These are phyloP conservation scores for Triplophysa siluroides DNA, from an alignment of 2,113 vertebrate genomes.

Conservation along the genomic window DNA sequence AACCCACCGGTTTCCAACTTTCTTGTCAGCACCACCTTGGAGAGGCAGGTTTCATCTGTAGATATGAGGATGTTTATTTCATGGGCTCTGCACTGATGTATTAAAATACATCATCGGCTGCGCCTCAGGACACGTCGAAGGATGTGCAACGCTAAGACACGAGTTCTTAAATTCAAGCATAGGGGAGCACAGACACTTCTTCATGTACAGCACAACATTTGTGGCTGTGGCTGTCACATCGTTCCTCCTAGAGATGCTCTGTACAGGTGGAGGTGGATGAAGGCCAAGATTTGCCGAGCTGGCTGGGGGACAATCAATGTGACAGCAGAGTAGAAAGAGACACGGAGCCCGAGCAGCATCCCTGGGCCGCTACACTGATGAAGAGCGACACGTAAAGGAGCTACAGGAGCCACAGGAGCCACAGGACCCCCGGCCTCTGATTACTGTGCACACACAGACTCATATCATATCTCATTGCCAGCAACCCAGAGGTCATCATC, in stretches of 20 bases:
- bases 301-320: slow-evolving; percentile 29
- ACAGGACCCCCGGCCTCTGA: slow-evolving; percentile 32
- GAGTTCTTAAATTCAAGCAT: slow-evolving; percentile 62
- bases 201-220: slow-evolving; percentile 24
- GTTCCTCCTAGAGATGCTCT: slow-evolving; percentile 35
- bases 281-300: neutral
- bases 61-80: slow-evolving; percentile 3
- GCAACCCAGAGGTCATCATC: slow-evolving; percentile 46
- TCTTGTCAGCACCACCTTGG: slow-evolving; percentile 7
- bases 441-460: slow-evolving; percentile 33
- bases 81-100: neutral
- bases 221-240: slow-evolving; percentile 54
- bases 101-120: slow-evolving; percentile 20
- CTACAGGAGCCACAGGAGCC: slow-evolving; percentile 23
- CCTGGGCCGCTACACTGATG: slow-evolving; percentile 23
- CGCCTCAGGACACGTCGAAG: slow-evolving; percentile 22
- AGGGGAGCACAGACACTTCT: slow-evolving; percentile 49
- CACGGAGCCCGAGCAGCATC: neutral
- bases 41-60: slow-evolving; percentile 2
- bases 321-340: slow-evolving; percentile 31
- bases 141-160: slow-evolving; percentile 19
- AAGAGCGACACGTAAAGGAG: slow-evolving; percentile 39
- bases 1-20: slow-evolving; percentile 10
- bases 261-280: slow-evolving; percentile 34
- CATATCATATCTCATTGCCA: slow-evolving; percentile 33